phyloP scores from a whole-genome alignment of 2,888 invertebrate genomes.

The Geotrupes spiniger region DNA sequence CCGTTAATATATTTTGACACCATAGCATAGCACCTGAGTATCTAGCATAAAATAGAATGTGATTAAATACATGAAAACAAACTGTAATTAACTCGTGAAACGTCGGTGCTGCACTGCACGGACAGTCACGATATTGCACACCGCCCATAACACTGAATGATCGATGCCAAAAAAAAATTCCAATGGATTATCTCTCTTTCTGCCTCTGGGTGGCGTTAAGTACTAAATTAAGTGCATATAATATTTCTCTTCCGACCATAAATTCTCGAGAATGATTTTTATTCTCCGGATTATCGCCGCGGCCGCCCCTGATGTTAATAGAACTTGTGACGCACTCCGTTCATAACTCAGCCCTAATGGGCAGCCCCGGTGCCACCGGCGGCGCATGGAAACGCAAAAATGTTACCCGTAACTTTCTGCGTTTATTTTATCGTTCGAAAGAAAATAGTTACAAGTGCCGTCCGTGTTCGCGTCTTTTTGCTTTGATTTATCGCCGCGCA shows the following conservation, averaged over 20 bases:
- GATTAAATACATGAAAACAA: no score
- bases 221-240: slow-evolving; percentile 40
- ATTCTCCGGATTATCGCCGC: slow-evolving; percentile 40
- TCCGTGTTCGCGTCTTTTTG: no score
- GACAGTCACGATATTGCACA: no score
- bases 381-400: slow-evolving; percentile 27
- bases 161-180: no score
- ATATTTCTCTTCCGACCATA: slow-evolving; percentile 34
- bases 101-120: no score
- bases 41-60: no score
- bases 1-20: no score
- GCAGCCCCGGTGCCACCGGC: slow-evolving; percentile 25
- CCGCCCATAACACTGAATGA: no score
- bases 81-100: no score
- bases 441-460: no score
- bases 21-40: no score
- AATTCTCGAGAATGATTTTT: slow-evolving; percentile 36
- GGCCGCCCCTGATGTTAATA: slow-evolving; percentile 42
- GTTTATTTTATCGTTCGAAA: slow-evolving; percentile 13
- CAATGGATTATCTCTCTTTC: slow-evolving; percentile 29
- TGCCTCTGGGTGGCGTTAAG: slow-evolving; percentile 29
- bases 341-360: slow-evolving; percentile 38
- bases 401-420: slow-evolving; percentile 33
- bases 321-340: slow-evolving; percentile 45
- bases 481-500: no score